Base-by-base conservation (phyloP, 2,888 invertebrate species). In the Chaitophorus viminalis region DNA sequence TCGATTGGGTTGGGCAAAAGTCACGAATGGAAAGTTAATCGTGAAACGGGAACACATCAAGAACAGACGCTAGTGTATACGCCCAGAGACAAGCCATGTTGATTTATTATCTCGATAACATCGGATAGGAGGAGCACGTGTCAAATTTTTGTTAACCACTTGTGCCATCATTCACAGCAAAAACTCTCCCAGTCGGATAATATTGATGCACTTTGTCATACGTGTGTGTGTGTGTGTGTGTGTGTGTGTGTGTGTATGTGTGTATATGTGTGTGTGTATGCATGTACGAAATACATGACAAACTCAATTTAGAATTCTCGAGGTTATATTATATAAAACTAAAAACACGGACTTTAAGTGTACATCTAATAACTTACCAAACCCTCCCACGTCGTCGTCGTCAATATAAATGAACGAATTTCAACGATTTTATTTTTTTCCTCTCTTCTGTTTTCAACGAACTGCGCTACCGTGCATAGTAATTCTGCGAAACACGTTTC, bases 31-130 rank as follows among this genome's bases (percentile, higher is more conserved):
- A 5, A 72, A 72, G 86, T 72, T 54, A 79, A 68, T 78, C 70
- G 78, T 9, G 78, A 78, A 72, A 85, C 76, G 33, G 68, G 52
- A 52, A 86, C 86, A 70, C 86, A 72, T 86, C 86, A 72, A 29
- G 78, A 86, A 78, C 86, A 86, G 86, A 86, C 76, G 76, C 46
- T 52, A 2, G 29, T 11, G 60, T 60, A 21, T 36, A 74, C 76
- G 70, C 86, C 86, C 86, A 52, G 68, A 78, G 85, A 78, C 85
- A n/a, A 70, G 78, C 85, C 9, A n/a, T 17, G 70, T 78, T 86
- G 86, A 86, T 86, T 86, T 86, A 86, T 86, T 29, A 72, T 79
- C 86, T 33, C 85, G 77, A 85, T 77, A 77, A 77, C 85, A 52
- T 77, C 70, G 85, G 70, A 77, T 77, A n/a, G 86, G 86, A 78